phyloP scores from a whole-genome alignment of 2,797 vertebrate species.

The Spondyliosoma cantharus region DNA sequence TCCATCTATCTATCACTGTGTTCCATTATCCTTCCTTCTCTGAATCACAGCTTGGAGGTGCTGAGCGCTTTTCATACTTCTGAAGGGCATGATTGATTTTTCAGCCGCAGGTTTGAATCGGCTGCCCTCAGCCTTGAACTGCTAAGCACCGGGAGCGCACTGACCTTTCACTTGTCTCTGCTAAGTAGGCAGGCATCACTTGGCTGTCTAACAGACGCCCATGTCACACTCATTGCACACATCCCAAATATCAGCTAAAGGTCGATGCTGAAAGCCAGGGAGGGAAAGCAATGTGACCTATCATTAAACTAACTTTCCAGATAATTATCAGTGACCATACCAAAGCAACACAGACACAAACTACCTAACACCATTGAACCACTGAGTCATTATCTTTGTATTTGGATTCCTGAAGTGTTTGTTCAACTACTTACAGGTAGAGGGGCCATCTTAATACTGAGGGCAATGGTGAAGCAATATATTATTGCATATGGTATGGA shows the following conservation, averaged over 20 bases:
- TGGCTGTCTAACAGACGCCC: constrained; percentile 57
- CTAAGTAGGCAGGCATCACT: constrained; percentile 75
- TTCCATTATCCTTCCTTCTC: constrained; percentile 6
- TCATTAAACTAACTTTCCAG: constrained; percentile 36
- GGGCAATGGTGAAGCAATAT: background rate
- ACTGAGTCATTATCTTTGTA: background rate
- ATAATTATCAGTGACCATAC: constrained; percentile 22
- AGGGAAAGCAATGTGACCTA: constrained; percentile 39
- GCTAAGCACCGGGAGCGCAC: constrained; percentile 54
- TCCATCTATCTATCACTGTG: constrained; percentile 19
- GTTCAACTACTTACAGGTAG: constrained; percentile 1
- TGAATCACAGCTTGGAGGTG: constrained; percentile 40
- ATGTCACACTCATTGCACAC: constrained; percentile 61
- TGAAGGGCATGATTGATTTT: constrained; percentile 79
- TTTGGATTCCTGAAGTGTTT: constrained; percentile 24
- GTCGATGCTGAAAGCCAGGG: constrained; percentile 50
- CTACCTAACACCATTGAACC: no score
- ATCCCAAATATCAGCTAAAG: constrained; percentile 74
- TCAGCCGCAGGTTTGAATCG: constrained; percentile 66
- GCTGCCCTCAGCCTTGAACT: constrained; percentile 63
- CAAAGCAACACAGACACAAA: background rate
- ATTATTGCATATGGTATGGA: constrained; percentile 9
- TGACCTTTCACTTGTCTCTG: constrained; percentile 77
- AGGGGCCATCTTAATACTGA: background rate
- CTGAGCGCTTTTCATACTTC: constrained; percentile 40